phyloP scores from a whole-genome alignment of 2,797 vertebrate species.

The Phataginus tetradactyla region DNA sequence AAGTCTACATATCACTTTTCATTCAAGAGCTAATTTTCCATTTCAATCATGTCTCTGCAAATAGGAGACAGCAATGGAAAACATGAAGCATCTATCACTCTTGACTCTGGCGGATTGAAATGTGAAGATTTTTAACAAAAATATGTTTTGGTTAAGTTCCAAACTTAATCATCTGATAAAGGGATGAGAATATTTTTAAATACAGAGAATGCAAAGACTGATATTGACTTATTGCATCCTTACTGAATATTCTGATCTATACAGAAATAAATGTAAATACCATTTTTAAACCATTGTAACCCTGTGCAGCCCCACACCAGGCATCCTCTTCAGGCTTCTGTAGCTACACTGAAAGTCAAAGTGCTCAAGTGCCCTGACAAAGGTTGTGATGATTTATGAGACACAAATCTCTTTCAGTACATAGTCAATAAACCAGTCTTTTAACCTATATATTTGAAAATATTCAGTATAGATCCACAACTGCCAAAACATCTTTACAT shows the following conservation, averaged over 20 bases:
- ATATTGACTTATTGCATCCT: background rate
- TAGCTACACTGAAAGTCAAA: background rate
- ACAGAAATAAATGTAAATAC: slow-evolving; percentile 45
- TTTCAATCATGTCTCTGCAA: background rate
- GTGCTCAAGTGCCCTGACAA: slow-evolving; percentile 10
- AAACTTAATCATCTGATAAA: background rate
- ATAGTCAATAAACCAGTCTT: slow-evolving; percentile 42
- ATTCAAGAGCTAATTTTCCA: background rate
- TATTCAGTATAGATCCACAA: slow-evolving; percentile 23
- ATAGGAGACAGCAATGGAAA: background rate
- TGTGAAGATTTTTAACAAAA: background rate
- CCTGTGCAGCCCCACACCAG: background rate
- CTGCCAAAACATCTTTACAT: slow-evolving; percentile 48
- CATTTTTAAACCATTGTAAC: background rate
- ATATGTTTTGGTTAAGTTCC: slow-evolving; percentile 17
- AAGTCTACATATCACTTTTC: background rate
- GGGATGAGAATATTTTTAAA: slow-evolving; percentile 46
- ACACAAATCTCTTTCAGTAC: background rate
- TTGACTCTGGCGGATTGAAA: background rate
- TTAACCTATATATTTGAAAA: slow-evolving; percentile 45
- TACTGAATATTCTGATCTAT: slow-evolving; percentile 8
- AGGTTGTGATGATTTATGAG: slow-evolving; percentile 12
- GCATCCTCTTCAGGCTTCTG: background rate
- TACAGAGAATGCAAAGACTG: slow-evolving; percentile 43
- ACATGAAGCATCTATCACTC: background rate